Conservation (phyloP, 2,113 vertebrate genomes). For the Dolichotis patagonum region DNA sequence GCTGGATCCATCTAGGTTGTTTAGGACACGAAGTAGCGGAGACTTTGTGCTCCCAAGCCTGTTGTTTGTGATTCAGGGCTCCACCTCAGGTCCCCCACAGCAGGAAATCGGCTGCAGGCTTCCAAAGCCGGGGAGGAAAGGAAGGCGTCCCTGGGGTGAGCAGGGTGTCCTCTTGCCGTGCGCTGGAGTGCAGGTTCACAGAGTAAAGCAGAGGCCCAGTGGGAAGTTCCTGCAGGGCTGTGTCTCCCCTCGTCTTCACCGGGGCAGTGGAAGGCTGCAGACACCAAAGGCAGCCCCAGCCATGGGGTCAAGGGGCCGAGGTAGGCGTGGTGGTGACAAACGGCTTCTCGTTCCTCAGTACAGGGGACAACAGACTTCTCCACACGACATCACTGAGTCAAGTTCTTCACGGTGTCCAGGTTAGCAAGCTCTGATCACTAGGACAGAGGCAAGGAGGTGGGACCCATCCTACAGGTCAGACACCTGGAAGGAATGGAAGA, state of each 20-base stretch:
- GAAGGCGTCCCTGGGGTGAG: constrained; percentile 13
- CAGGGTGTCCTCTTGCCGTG: neutral
- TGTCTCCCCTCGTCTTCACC: neutral
- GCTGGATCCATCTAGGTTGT: neutral
- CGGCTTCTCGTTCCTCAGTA: neutral
- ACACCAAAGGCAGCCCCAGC: neutral
- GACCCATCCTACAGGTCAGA: neutral
- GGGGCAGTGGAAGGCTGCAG: neutral
- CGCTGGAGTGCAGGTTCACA: neutral
- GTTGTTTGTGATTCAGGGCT: constrained; percentile 10
- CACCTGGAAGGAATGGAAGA: neutral
- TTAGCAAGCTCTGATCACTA: neutral
- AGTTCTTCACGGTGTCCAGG: neutral
- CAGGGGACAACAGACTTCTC: neutral
- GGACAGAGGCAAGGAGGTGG: neutral
- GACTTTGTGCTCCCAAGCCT: constrained; percentile 19
- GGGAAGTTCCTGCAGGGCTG: neutral
- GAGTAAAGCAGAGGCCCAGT: neutral
- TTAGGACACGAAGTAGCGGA: neutral
- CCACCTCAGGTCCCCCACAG: constrained; percentile 16
- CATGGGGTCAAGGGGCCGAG: neutral
- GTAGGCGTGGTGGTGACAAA: neutral
- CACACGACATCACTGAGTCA: neutral
- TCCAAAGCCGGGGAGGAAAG: constrained; percentile 17
- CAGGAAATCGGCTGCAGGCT: constrained; percentile 19